Base-by-base conservation (phyloP, 2,888 invertebrate genomes). In the Morpho helenor region DNA sequence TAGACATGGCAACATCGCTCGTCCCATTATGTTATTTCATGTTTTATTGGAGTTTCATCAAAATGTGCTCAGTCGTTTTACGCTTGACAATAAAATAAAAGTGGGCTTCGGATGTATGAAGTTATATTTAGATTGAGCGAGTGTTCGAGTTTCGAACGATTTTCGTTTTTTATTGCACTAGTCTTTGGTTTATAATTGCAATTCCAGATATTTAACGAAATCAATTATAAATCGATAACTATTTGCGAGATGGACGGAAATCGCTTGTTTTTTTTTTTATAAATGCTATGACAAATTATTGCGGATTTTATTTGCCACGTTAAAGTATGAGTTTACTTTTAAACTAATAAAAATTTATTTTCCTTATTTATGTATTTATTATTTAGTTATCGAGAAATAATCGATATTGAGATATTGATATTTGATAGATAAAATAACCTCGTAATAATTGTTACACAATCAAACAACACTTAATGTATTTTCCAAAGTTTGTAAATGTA, bases 1-100 rank as follows among this genome's bases (percentile, higher is more conserved):
- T 60, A 45, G 46, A 53, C 52, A 57, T 66, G 63, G 62, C 68
- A 66, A 66, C 68, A 64, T 69, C 70, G 70, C 71, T 66, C 64
- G 62, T 60, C 57, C 57, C 54, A 59, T 46, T 53, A 31, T 63
- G 57, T 57, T 60, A 45, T 44, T 52, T 31, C n/a, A 7, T 64
- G 50, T 57, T 54, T 54, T 55, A 40, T 60, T 52, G 53, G 23
- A 40, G 55, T 60, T 56, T 59, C 59, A 57, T 61, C 53, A 10
- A 45, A 52, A 39, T 10, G 44, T 52, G 44, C 52, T 45, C 46
- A 53, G 52, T 40, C 9, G 31, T 46, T 41, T 57, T 52, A 61
- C 51, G 64, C 67, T 63, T 62, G 68, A 69, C 68, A 69, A 69
- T 69, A 69, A 69, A 59, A 57, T 49, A 52, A 53, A 53, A 59